Percentiles rank a stretch among this genome's conserved stretches.
These are phyloP conservation scores for Rambutsinella grinnellia DNA, from an alignment of 2,888 invertebrate genomes.

Conservation along the genomic window DNA sequence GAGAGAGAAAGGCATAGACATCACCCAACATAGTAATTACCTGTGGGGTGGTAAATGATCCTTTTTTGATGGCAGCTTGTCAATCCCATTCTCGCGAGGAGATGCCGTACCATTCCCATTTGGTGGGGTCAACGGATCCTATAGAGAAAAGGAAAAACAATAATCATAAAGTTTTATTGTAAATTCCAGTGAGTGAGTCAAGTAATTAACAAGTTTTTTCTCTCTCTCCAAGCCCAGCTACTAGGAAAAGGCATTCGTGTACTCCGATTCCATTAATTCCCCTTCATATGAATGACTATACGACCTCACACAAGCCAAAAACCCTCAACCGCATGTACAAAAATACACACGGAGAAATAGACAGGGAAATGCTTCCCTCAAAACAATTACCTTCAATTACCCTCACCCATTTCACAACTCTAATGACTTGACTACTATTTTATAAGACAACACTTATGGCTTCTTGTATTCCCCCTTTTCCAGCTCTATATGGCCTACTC, in stretches of 20 bases:
- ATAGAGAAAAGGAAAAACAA: conserved; percentile 53
- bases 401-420: conserved; percentile 46
- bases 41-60: conserved; percentile 81
- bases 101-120: conserved; percentile 91
- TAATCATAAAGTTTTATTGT: conserved; percentile 26
- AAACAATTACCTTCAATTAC: conserved; percentile 51
- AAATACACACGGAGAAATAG: neutral
- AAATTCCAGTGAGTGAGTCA: conserved; percentile 17
- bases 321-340: neutral
- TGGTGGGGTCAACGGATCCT: conserved; percentile 86
- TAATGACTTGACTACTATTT: conserved; percentile 39
- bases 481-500: neutral
- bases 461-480: conserved; percentile 10
- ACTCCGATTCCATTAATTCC: conserved; percentile 1
- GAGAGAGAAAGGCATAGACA: neutral
- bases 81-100: conserved; percentile 88
- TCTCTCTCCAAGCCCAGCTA: neutral
- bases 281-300: neutral
- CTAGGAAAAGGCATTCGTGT: neutral
- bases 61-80: conserved; percentile 83
- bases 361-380: conserved; percentile 33
- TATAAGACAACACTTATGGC: conserved; percentile 23
- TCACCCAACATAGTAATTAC: conserved; percentile 61
- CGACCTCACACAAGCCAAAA: neutral
- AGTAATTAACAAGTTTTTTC: conserved; percentile 38